A percentile compares a stretch with the other conserved stretches of the same genome.
phyloP scores from a whole-genome alignment of 2,888 invertebrate genomes.

The Drosophila putrida region DNA sequence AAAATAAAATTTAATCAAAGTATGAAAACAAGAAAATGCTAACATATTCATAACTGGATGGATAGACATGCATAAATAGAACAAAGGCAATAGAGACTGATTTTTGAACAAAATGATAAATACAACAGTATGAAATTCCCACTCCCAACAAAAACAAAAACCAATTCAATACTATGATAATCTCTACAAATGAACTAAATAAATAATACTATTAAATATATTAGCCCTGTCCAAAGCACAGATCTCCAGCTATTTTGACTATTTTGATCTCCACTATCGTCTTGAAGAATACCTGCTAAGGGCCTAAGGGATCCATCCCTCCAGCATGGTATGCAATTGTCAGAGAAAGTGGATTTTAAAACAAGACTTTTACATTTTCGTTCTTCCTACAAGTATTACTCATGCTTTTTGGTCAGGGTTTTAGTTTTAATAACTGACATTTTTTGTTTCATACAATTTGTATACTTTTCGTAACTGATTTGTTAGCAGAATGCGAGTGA shows the following conservation, averaged over 20 bases:
- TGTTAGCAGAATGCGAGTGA: slow-evolving; percentile 50
- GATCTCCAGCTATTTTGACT: background rate
- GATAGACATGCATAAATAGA: slow-evolving; percentile 50
- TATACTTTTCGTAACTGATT: slow-evolving; percentile 32
- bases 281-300: background rate
- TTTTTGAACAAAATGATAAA: slow-evolving; percentile 66
- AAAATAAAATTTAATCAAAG: slow-evolving; percentile 43
- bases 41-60: slow-evolving; percentile 24
- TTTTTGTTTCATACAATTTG: slow-evolving; percentile 7
- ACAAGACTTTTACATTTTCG: background rate
- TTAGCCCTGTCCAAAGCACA: slow-evolving; percentile 17
- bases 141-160: slow-evolving; percentile 1
- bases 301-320: too few relatives aligned
- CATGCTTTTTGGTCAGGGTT: slow-evolving; percentile 15
- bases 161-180: slow-evolving; percentile 2
- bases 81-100: slow-evolving; percentile 85
- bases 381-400: background rate
- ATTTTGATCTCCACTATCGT: background rate
- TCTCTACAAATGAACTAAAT: background rate
- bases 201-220: background rate
- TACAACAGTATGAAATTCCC: slow-evolving; percentile 21
- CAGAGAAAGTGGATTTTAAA: background rate
- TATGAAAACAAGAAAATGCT: slow-evolving; percentile 37
- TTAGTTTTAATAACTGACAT: slow-evolving; percentile 1
- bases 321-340: background rate